phyloP scores from a whole-genome alignment of 2,113 vertebrate genomes.

The Pelmatolapia mariae region DNA sequence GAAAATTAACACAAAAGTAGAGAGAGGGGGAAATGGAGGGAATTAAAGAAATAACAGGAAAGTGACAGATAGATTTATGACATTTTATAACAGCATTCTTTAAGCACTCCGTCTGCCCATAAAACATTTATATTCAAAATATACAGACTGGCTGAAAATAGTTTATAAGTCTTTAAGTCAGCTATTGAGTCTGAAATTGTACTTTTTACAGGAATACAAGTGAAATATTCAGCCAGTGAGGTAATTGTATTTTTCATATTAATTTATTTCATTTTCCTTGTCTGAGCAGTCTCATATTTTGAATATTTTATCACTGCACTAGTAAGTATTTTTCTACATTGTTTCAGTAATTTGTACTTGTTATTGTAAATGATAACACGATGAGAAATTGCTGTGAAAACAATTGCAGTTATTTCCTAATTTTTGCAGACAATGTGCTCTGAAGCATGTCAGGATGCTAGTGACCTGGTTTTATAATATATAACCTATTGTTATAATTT shows the following conservation, averaged over 20 bases:
- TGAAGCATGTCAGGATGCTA: neutral
- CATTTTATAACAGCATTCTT: neutral
- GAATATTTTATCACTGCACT: neutral
- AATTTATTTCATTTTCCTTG: neutral
- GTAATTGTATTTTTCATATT: neutral
- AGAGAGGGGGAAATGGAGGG: neutral
- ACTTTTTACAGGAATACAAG: neutral
- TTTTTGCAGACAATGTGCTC: neutral
- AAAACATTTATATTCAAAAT: neutral
- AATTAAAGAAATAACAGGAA: neutral
- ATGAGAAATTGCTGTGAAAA: neutral
- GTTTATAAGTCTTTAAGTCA: neutral
- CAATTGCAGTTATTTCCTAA: neutral
- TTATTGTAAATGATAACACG: neutral
- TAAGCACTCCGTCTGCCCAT: neutral
- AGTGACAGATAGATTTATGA: neutral
- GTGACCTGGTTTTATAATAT: neutral
- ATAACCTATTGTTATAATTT: neutral
- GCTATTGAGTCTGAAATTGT: neutral
- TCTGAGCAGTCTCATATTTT: neutral
- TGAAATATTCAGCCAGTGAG: neutral
- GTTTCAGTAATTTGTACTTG: neutral
- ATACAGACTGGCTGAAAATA: neutral
- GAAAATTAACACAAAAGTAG: constrained; percentile 15
- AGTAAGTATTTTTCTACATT: neutral